Conservation (phyloP, 2,888 invertebrate species). For the Apodemia hepburni region DNA sequence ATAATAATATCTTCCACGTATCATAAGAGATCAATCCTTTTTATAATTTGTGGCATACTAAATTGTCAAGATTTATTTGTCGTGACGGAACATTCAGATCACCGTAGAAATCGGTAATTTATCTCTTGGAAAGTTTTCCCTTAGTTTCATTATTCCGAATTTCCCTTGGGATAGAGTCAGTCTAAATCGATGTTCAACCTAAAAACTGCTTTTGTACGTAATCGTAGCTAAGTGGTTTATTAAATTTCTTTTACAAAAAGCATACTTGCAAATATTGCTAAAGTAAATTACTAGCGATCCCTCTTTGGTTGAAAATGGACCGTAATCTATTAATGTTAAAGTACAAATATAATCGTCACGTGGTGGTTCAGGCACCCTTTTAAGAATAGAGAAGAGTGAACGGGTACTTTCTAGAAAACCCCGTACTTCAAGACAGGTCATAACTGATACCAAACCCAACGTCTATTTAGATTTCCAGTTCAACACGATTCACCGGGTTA, state of each 20-base stretch:
- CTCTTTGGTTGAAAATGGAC: too few species aligned
- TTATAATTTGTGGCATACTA: background rate
- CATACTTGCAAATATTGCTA: background rate
- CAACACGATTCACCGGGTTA: too few species aligned
- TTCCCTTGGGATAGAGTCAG: background rate
- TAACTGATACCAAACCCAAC: too few species aligned
- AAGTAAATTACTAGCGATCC: background rate
- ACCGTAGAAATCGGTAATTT: conserved; percentile 4
- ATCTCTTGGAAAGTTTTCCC: background rate
- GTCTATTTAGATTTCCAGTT: too few species aligned
- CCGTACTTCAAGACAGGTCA: too few species aligned
- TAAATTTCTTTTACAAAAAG: background rate
- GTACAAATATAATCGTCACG: too few species aligned
- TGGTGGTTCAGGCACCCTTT: too few species aligned
- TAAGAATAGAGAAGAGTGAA: too few species aligned
- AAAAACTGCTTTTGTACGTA: conserved; percentile 4
- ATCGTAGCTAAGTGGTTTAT: background rate
- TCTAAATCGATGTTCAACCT: conserved; percentile 2
- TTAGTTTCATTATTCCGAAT: conserved; percentile 1
- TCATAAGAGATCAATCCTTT: background rate
- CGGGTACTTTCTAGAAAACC: too few species aligned
- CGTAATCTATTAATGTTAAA: too few species aligned
- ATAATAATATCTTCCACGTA: too few species aligned
- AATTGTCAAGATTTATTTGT: background rate
- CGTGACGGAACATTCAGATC: background rate